Percentiles rank a stretch among this genome's conserved stretches.
Evolutionary conservation across 2,113 vertebrate species (phyloP).

Genomic region (Rhea pennata): DNA sequence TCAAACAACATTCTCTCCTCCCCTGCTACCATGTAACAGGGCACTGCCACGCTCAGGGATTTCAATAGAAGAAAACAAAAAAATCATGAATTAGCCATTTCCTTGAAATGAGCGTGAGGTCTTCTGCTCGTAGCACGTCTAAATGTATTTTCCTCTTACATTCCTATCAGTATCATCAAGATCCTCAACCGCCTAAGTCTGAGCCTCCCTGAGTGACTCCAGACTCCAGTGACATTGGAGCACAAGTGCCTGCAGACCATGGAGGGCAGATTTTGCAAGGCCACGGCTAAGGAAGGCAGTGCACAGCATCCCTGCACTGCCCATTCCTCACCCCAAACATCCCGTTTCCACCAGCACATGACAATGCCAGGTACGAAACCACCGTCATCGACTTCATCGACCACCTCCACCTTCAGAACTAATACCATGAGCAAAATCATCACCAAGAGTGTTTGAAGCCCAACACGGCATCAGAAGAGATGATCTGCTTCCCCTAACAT

Average conservation of each 20-base stretch:
- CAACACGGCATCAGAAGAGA: rapidly evolving
- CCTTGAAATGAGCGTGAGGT: not conserved
- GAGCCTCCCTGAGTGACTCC: not conserved
- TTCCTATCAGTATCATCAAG: not conserved
- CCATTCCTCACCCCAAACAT: not conserved
- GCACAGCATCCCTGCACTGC: not conserved
- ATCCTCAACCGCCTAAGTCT: not conserved
- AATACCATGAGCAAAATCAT: not conserved
- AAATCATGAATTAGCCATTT: not conserved
- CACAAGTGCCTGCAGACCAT: rapidly evolving
- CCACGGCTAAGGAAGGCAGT: not conserved
- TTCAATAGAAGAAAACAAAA: not conserved
- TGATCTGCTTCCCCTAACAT: not conserved
- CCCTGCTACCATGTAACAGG: not conserved
- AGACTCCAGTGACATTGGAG: not conserved
- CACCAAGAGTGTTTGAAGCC: rapidly evolving
- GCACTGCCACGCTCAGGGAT: not conserved
- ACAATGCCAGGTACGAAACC: not conserved
- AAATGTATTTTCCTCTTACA: not conserved
- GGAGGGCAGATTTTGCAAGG: not conserved
- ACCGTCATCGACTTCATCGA: rapidly evolving
- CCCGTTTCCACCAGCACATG: rapidly evolving
- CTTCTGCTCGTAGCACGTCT: not conserved
- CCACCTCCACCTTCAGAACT: not conserved
- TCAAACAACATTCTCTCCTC: not conserved